Conservation (phyloP, 2,113 vertebrate species). For the Grammomys dolichurus region DNA sequence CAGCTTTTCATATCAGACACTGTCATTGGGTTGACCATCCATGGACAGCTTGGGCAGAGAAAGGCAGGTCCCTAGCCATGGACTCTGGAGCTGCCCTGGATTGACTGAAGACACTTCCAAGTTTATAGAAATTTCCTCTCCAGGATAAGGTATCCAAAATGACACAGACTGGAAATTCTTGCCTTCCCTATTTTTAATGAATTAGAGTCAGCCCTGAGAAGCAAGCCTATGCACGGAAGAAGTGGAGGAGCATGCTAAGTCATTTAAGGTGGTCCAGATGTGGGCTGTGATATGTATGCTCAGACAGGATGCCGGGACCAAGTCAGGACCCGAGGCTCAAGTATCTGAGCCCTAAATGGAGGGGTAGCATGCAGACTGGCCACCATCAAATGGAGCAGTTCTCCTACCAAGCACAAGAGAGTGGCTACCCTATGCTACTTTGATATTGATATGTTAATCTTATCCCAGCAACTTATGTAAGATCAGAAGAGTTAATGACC, state of each 20-base stretch:
- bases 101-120: background rate
- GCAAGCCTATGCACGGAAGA: background rate
- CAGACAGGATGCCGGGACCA: background rate
- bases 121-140: background rate
- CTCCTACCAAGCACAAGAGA: background rate
- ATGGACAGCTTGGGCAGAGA: fast-evolving
- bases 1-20: background rate
- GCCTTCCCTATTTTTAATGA: background rate
- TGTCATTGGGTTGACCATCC: background rate
- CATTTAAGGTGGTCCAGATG: background rate
- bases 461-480: background rate
- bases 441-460: background rate
- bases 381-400: background rate
- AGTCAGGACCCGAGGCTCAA: background rate
- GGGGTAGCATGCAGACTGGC: background rate
- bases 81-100: background rate
- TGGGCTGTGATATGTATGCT: background rate
- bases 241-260: fast-evolving
- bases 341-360: background rate
- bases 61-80: background rate
- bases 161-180: background rate
- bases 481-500: background rate
- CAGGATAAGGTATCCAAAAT: background rate
- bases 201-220: background rate
- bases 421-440: background rate